phyloP scores from a whole-genome alignment of 2,797 vertebrate species.

The Vireo griseus region DNA sequence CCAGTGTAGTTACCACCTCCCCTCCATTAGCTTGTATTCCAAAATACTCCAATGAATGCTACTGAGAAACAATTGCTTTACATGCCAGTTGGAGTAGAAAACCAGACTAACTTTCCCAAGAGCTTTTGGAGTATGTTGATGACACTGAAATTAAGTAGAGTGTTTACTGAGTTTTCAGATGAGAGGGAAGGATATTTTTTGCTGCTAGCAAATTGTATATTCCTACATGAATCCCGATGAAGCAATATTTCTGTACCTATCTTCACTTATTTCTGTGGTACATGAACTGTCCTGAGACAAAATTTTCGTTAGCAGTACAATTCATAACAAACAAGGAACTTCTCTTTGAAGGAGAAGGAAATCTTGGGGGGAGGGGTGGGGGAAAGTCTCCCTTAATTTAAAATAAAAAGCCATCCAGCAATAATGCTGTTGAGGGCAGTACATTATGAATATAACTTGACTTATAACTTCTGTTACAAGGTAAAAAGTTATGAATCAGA shows the following conservation, averaged over 20 bases:
- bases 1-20: not conserved
- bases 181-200: not conserved
- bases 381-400: not conserved
- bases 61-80: not conserved
- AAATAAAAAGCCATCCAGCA: not conserved
- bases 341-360: not conserved
- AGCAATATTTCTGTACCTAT: not conserved
- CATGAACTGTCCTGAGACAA: not conserved
- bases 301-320: not conserved
- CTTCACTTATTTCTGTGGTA: conserved; percentile 17
- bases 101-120: not conserved
- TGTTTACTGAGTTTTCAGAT: not conserved
- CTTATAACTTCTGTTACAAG: conserved; percentile 2
- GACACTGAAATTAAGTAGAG: not conserved
- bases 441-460: not conserved
- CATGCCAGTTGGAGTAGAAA: not conserved
- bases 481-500: conserved; percentile 5
- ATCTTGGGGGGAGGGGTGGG: rapidly evolving
- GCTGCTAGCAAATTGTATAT: not conserved
- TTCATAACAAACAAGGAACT: not conserved
- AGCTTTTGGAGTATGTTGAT: not conserved
- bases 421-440: not conserved
- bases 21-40: not conserved
- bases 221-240: not conserved
- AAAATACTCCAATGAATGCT: not conserved